phyloP scores from a whole-genome alignment of 2,797 vertebrate genomes.

The Falco columbarius region DNA sequence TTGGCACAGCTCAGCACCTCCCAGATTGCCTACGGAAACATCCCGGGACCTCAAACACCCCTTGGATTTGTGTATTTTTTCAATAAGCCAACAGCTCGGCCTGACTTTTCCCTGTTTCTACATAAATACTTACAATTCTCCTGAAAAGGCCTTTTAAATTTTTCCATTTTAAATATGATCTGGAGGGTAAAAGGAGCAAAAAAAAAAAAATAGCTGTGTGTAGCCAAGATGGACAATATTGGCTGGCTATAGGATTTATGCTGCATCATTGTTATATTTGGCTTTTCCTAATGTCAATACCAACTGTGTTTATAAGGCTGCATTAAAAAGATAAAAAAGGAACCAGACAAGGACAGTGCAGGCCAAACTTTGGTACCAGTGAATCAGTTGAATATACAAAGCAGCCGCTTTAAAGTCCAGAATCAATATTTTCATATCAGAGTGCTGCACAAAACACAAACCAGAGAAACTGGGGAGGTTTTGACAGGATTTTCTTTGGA shows the following conservation, averaged over 20 bases:
- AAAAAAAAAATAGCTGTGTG: rapidly evolving
- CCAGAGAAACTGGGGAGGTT: background rate
- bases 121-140: background rate
- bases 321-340: constrained; percentile 16
- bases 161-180: background rate
- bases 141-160: background rate
- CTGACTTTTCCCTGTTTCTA: background rate
- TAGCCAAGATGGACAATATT: background rate
- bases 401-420: background rate
- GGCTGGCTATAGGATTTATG: background rate
- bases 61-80: background rate
- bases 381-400: background rate
- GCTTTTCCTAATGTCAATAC: background rate
- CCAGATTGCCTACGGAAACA: background rate
- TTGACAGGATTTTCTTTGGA: constrained; percentile 8
- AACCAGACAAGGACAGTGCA: background rate
- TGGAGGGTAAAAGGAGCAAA: background rate
- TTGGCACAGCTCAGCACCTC: background rate
- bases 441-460: background rate
- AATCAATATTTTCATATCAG: constrained; percentile 52
- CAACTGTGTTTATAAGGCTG: background rate
- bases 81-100: background rate
- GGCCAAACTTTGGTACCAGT: background rate
- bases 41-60: background rate
- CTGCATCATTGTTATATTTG: constrained; percentile 50